Percentiles rank a stretch among this genome's conserved stretches.
Conservation (phyloP, 2,113 vertebrate genomes). For the Zosterops borbonicus region DNA sequence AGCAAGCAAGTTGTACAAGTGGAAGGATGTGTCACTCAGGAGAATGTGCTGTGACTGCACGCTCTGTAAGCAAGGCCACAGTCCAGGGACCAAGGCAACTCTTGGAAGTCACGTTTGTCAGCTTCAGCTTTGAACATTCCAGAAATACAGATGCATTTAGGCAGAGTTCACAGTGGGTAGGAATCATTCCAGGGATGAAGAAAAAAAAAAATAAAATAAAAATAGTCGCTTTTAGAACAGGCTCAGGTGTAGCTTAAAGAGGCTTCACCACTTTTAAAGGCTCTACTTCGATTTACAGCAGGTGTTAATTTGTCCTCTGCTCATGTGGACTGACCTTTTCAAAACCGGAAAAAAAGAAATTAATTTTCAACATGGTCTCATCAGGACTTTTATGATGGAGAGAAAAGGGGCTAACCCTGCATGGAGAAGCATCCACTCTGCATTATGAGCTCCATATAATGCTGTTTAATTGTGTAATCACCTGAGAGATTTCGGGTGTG, state of each 20-base stretch:
- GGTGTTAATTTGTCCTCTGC: background rate
- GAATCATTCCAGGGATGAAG: background rate
- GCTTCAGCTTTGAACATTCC: background rate
- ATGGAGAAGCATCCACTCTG: background rate
- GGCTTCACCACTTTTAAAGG: background rate
- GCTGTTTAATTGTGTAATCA: background rate
- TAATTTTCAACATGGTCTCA: background rate
- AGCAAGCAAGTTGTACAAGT: slow-evolving; percentile 30
- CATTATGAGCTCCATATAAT: background rate
- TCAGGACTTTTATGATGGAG: background rate
- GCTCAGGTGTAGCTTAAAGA: background rate
- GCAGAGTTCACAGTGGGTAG: background rate
- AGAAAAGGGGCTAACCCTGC: background rate
- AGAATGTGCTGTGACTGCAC: background rate
- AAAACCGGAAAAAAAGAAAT: background rate
- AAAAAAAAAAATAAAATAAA: background rate
- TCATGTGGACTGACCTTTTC: background rate
- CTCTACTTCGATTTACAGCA: background rate
- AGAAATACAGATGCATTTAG: background rate
- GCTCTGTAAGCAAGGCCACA: background rate
- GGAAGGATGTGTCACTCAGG: slow-evolving; percentile 6
- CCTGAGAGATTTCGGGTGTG: background rate
- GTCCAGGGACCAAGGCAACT: background rate
- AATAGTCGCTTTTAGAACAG: background rate
- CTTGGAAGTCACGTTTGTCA: background rate